Percentiles rank a stretch among this genome's conserved stretches.
Evolutionary conservation across 2,888 invertebrate species (phyloP).

Genomic region (Drosophila peninsularis): DNA sequence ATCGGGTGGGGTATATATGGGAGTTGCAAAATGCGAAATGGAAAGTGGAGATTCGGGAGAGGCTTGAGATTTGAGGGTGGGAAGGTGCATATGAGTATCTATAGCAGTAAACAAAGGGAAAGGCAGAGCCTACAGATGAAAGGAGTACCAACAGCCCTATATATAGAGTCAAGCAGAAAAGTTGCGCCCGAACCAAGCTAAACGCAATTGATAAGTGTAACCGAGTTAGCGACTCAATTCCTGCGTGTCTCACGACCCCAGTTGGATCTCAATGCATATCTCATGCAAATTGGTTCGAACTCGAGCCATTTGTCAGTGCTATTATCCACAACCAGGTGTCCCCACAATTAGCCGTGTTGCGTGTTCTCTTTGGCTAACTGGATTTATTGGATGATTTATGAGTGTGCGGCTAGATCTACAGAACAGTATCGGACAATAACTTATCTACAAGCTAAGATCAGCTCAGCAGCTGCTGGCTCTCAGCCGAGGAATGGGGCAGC

Average conservation of each 20-base stretch:
- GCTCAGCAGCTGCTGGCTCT: constrained; percentile 32
- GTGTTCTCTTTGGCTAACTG: constrained; percentile 61
- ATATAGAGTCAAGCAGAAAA: no score
- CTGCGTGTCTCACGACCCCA: not conserved
- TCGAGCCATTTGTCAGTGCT: constrained; percentile 29
- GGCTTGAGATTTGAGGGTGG: not conserved
- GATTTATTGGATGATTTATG: constrained; percentile 62
- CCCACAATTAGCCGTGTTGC: constrained; percentile 30
- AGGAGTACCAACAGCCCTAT: no score
- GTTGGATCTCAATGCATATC: constrained; percentile 11
- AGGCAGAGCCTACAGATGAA: no score
- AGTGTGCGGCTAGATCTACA: constrained; percentile 36
- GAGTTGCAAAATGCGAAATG: not conserved
- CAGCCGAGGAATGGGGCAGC: constrained; percentile 58
- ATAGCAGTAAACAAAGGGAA: no score
- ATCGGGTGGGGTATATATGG: not conserved
- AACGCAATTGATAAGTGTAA: not conserved
- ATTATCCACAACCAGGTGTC: constrained; percentile 46
- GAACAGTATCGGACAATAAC: constrained; percentile 65
- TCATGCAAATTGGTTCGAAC: constrained; percentile 15
- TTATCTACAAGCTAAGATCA: constrained; percentile 69
- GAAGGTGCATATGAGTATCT: not conserved
- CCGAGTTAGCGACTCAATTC: not conserved
- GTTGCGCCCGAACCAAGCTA: not conserved
- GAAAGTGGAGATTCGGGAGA: not conserved